Evolutionary conservation across 2,888 invertebrate genomes (phyloP), one percentile per base, ranked within the genome.

Genomic region (Acleris holmiana): DNA sequence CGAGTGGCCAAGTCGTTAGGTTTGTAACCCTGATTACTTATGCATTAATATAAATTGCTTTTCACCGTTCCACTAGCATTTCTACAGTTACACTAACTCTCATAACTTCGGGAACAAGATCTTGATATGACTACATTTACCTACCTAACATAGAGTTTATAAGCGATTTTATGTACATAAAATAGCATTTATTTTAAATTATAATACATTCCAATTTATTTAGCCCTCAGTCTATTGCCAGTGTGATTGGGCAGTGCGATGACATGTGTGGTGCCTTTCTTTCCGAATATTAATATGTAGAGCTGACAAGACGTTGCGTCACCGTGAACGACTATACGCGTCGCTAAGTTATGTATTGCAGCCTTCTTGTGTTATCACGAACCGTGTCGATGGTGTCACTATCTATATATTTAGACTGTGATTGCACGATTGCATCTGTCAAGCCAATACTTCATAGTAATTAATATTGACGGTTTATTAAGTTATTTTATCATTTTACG

Each of bases 161-260:
- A 67, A 67, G 68, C 62, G 60, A 61, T 66, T 61, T 69, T 71
- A 67, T 67, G 68, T 73, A 69, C 61, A 68, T 71, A 69, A 66
- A 78, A 66, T 75, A 78, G 87, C 87, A 87, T 88, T 88, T 89
- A 88, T 75, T 80, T 84, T 71, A 72, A 78, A 76, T 80, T 76
- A 71, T 77, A 44, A 76, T 79, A 89, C 89, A 89, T 89, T 89
- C 89, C 89, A 88, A 73, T 82, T 76, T 84, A 82, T 73, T 72
- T 78, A 75, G 68, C 71, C 79, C 81, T 84, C 84, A 84, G 82
- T 86, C 82, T 80, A 72, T 76, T 70, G 69, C 76, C 69, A 69
- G 40, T 64, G 57, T 57, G 59, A 57, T 53, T 60, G 50, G 19
- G 63, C 48, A 61, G 64, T 71, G 64, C 68, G 60, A 69, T 41